These are phyloP conservation scores for Pachliopta kotzebuea DNA, from an alignment of 2,888 invertebrate species.

Conservation along the genomic window DNA sequence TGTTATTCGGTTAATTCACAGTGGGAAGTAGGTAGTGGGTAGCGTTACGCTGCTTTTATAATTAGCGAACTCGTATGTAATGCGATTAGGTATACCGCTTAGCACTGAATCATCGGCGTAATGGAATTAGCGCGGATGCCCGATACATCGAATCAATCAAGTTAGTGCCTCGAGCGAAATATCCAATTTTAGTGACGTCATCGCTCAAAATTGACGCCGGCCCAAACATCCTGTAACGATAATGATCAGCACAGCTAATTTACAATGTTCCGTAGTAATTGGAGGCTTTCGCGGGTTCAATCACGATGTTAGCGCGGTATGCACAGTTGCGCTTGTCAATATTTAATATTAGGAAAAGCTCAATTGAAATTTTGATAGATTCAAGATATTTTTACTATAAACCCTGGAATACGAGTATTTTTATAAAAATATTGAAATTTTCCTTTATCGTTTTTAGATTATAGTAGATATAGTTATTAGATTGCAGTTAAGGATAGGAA, in stretches of 20 bases:
- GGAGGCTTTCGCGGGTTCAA: constrained; percentile 6
- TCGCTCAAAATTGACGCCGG: constrained; percentile 27
- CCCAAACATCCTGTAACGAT: constrained; percentile 24
- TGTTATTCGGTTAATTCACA: constrained; percentile 7
- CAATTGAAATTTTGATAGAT: no score
- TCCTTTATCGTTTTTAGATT: no score
- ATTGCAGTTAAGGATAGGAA: no score
- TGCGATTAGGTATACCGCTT: constrained; percentile 18
- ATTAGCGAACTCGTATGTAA: constrained; percentile 25
- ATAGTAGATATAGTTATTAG: no score
- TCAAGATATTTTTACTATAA: no score
- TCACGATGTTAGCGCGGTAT: constrained; percentile 5
- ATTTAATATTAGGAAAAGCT: no score
- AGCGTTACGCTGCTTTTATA: constrained; percentile 21
- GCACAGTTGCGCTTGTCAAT: no score
- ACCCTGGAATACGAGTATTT: no score
- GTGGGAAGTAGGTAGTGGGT: not conserved
- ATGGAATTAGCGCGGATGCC: constrained; percentile 23
- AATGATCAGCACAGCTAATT: constrained; percentile 27
- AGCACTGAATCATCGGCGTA: constrained; percentile 24
- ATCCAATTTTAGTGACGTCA: constrained; percentile 28
- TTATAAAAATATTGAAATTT: no score
- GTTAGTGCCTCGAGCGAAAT: constrained; percentile 16
- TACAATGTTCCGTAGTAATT: constrained; percentile 22
- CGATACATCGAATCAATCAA: constrained; percentile 26